Evolutionary conservation across 1,140 invertebrate species (phyloP), one percentile per base, ranked within the genome.

Genomic region (Drosophila nikananu): DNA sequence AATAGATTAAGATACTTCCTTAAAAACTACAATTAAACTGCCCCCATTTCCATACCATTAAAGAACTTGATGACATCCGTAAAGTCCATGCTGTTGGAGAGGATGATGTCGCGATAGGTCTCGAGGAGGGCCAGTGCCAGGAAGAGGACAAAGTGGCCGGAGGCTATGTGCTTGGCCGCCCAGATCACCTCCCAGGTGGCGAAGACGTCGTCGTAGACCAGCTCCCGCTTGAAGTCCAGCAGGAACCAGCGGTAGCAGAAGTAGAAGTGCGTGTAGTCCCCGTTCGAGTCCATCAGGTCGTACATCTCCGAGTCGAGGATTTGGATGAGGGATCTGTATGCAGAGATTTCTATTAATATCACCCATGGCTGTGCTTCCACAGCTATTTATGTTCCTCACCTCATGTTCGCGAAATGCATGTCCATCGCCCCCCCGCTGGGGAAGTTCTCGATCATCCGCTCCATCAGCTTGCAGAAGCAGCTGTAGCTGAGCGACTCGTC

Each of bases 11-110:
- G 17, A 2, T 9, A 39, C 0, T 8, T 41, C 17, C 17, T n/a
- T 9, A 41, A 0, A 41, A 8, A 9, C 7, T 9, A 19, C n/a
- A n/a, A n/a, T 19, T 13, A 0, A 37, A 37, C 2, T 30, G 8
- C n/a, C n/a, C 10, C 32, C 12, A 5, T 30, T 30, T 37, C 13
- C 49, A 5, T 52, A 52, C 23, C 52, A 39, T 55, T 55, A 92
- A 99, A 99, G 93, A 99, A 99, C 93, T 98, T 99, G 89, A 99
- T 99, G 78, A 99, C 98, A 93, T 99, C 98, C 2, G 98, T 99
- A 93, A 98, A 99, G 93, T 99, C 98, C 98, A 99, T 99, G 79
- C 96, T 96, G 93, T 99, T 99, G 58, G 97, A 97, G 39, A 52
- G 94, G 44, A 99, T 98, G 68, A 99, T 94, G 93, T 99, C 98